Evolutionary conservation across 2,888 invertebrate genomes (phyloP).

Genomic region (Unio delphinus): DNA sequence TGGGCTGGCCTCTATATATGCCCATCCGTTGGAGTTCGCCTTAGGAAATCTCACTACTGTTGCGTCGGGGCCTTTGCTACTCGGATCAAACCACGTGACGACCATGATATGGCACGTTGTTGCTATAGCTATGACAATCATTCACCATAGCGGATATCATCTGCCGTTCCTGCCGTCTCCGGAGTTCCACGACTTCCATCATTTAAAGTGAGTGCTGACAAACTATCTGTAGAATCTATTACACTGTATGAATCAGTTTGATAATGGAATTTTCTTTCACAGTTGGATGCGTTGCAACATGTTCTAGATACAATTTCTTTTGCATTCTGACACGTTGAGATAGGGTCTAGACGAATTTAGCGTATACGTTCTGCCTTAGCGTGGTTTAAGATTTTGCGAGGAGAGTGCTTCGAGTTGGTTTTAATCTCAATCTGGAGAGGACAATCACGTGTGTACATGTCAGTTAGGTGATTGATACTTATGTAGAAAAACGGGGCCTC

Average conservation of each 20-base stretch:
- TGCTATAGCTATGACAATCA: conserved; percentile 84
- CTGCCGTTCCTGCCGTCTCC: conserved; percentile 87
- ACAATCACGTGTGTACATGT: no score
- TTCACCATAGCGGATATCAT: conserved; percentile 89
- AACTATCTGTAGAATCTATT: not conserved
- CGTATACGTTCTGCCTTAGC: no score
- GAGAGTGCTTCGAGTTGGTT: no score
- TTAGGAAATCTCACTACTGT: conserved; percentile 85
- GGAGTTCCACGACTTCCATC: conserved; percentile 90
- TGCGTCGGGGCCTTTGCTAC: conserved; percentile 76
- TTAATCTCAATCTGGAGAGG: no score
- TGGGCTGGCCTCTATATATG: conserved; percentile 84
- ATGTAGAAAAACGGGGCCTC: no score
- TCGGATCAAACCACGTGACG: conserved; percentile 76
- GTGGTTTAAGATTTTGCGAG: no score
- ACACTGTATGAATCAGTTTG: no score
- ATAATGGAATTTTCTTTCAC: no score
- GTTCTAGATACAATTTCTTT: not conserved
- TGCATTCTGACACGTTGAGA: no score
- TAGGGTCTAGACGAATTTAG: no score
- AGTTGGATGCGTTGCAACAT: not conserved
- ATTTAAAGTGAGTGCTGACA: conserved; percentile 77
- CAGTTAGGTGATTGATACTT: no score
- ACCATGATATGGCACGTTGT: conserved; percentile 82
- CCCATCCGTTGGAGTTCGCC: conserved; percentile 83